Evolutionary conservation across 2,888 invertebrate genomes (phyloP).

Genomic region (Tachina fera): DNA sequence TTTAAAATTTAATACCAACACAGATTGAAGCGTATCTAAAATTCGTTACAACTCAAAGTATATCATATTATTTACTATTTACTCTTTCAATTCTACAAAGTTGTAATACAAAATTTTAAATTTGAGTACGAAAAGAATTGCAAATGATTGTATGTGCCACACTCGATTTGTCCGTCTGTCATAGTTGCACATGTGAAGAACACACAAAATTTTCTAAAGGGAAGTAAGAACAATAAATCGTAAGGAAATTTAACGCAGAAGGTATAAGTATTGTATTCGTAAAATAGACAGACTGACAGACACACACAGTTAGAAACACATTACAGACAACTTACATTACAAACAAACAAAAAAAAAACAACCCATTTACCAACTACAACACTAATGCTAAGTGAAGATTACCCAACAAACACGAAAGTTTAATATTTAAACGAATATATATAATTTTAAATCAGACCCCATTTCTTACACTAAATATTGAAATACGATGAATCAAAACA

Average conservation of each 20-base stretch:
- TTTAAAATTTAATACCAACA: too few species aligned
- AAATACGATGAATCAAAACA: too few species aligned
- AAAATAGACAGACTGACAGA: slow-evolving; percentile 1
- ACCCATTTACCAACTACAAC: background rate
- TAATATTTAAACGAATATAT: too few species aligned
- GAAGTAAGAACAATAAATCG: slow-evolving; percentile 56
- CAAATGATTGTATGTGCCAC: slow-evolving; percentile 10
- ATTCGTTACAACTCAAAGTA: background rate
- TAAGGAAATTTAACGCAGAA: slow-evolving; percentile 38
- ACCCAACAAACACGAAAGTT: background rate
- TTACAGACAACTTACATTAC: slow-evolving; percentile 25
- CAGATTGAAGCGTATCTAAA: background rate
- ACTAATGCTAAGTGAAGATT: slow-evolving; percentile 12
- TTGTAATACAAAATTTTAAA: slow-evolving; percentile 13
- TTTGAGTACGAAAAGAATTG: slow-evolving; percentile 36
- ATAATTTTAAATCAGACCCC: too few species aligned
- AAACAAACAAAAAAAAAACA: slow-evolving; percentile 7
- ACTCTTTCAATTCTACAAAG: background rate
- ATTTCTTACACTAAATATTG: too few species aligned
- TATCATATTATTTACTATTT: background rate
- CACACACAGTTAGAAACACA: background rate
- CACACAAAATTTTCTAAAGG: slow-evolving; percentile 26
- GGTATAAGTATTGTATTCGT: background rate
- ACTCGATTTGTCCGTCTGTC: slow-evolving; percentile 5
- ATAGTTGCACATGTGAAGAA: slow-evolving; percentile 7